Base-by-base conservation (phyloP, 37 sponge, comb jelly and placozoan genomes). In the Lycopodina hypogea region DNA sequence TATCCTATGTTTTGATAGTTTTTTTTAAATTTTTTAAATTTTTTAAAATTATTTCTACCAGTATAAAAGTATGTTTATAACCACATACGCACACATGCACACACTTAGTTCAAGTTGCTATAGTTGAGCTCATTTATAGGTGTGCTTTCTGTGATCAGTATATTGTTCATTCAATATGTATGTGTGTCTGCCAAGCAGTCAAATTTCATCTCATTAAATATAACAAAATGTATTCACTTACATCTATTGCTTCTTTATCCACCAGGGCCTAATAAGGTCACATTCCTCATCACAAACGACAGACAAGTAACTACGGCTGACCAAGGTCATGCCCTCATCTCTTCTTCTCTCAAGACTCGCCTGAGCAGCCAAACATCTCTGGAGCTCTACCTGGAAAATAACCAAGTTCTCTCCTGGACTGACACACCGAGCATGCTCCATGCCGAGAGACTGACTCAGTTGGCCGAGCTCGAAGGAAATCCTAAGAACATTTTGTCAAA, bases 351-450 rank as follows among this genome's bases (percentile, higher is more conserved):
- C 9, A 69, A 34, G 59, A 37, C 40, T 6, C 72, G 93, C 0
- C 81, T 92, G 21, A 34, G 42, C 42, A 39, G 45, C 26, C 93
- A 92, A 40, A 60, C 75, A 23, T 58, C 84, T 32, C 82, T 92
- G 37, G 62, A 78, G 26, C 32, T 35, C 34, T 92, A 84, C 71
- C 75, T 92, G 4, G 74, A 77, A 28, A 58, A 61, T 19, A 69
- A 64, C 11, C 93, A 92, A 41, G 82, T 94, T 18, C 56, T 94
- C 41, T 87, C 94, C 9, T 94, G 94, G 94, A 68, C 17, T 40
- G 72, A 79, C 50, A 63, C 35, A 29, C 94, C 94, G 14, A 62
- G 30, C 24, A 52, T 57, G 21, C 30, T 40, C 1, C 94, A 94
- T n/a, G 55, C 80, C 17, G 55, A 83, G 56, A 80, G 66, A 81